Conservation (phyloP, 2,888 invertebrate species). For the Marasmarcha lunaedactyla region DNA sequence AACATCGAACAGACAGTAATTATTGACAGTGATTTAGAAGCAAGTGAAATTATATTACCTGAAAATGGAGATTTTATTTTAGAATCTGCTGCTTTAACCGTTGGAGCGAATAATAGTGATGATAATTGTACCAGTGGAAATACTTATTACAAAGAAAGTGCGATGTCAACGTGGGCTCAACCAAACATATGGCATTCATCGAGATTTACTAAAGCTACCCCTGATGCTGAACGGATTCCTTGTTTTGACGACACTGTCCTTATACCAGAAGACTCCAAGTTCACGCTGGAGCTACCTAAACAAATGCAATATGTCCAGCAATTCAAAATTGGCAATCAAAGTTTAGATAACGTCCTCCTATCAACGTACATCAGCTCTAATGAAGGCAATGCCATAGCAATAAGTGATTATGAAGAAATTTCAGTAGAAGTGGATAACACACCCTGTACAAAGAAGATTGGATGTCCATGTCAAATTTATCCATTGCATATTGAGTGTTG, state of each 20-base stretch:
- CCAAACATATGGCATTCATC: constrained; percentile 52
- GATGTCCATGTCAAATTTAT: constrained; percentile 42
- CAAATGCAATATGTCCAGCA: constrained; percentile 25
- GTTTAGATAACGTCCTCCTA: no score
- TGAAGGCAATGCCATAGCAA: no score
- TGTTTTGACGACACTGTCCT: constrained; percentile 52
- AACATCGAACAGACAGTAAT: constrained; percentile 28
- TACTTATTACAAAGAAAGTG: constrained; percentile 35
- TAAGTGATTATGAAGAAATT: constrained; percentile 20
- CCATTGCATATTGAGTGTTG: constrained; percentile 34
- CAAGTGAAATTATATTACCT: constrained; percentile 44
- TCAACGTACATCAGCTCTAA: neutral
- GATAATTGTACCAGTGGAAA: constrained; percentile 30
- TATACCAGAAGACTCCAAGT: constrained; percentile 35
- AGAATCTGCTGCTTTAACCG: constrained; percentile 29
- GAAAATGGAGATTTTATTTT: constrained; percentile 42
- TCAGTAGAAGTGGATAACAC: constrained; percentile 22
- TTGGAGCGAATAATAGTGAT: constrained; percentile 33
- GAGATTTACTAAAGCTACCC: constrained; percentile 53
- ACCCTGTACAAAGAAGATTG: constrained; percentile 27
- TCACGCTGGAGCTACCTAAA: constrained; percentile 34
- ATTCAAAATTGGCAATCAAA: constrained; percentile 24
- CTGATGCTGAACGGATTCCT: constrained; percentile 57
- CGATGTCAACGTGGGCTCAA: constrained; percentile 39
- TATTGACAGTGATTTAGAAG: constrained; percentile 28